Evolutionary conservation across 2,113 vertebrate species (phyloP).

Genomic region (Setophaga kirtlandii): DNA sequence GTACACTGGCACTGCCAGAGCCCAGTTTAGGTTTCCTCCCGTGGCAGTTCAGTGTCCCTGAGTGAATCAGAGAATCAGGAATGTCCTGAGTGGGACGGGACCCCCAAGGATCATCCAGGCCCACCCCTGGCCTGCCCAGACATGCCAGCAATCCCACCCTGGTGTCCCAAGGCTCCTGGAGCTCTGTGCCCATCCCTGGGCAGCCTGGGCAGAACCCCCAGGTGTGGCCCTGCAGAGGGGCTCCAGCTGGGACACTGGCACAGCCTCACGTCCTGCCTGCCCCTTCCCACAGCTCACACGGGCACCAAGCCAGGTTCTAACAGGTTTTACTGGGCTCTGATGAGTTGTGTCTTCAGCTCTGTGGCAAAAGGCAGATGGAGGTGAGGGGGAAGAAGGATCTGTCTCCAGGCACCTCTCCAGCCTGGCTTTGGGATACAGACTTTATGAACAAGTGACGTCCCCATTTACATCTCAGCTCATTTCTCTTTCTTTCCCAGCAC

Average conservation of each 20-base stretch:
- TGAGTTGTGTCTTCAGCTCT: neutral
- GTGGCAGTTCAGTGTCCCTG: neutral
- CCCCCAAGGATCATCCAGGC: neutral
- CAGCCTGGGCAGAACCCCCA: neutral
- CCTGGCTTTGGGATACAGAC: neutral
- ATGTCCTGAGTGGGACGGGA: neutral
- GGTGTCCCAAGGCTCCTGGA: accelerated
- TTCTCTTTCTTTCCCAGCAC: neutral
- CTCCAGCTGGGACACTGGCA: neutral
- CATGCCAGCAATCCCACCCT: neutral
- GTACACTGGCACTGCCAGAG: neutral
- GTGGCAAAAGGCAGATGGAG: neutral
- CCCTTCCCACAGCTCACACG: neutral
- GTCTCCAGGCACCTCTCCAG: neutral
- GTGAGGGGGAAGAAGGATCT: neutral
- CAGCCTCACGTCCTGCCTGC: neutral
- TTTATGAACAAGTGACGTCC: neutral
- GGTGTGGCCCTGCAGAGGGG: neutral
- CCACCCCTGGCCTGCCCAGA: neutral
- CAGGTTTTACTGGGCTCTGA: neutral
- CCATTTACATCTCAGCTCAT: neutral
- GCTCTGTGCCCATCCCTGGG: neutral
- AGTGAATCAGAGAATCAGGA: neutral
- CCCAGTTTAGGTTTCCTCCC: slow-evolving; percentile 33
- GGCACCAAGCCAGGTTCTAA: neutral